Conservation (phyloP, 1,140 invertebrate species). For the Antheraea mylitta region DNA sequence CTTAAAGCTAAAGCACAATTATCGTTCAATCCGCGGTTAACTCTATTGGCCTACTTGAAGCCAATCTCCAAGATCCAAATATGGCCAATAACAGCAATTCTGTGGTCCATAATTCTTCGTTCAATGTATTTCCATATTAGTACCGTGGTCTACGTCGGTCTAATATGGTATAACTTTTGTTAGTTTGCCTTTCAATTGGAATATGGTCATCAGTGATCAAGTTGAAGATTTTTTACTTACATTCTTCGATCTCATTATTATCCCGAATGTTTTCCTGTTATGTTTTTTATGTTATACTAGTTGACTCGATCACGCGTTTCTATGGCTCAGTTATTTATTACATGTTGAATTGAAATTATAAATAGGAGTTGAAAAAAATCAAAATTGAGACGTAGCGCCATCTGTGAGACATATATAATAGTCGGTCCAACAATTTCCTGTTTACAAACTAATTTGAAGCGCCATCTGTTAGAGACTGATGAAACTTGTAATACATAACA, state of each 20-base stretch:
- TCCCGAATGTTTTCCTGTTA: not conserved
- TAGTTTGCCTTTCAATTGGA: not conserved
- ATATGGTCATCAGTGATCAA: not conserved
- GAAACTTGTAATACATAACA: too few species aligned
- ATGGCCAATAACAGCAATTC: constrained; percentile 9
- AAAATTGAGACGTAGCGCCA: too few species aligned
- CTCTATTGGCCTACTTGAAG: constrained; percentile 1
- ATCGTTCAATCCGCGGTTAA: not conserved
- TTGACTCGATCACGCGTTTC: too few species aligned
- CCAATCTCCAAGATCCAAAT: constrained; percentile 13
- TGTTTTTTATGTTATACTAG: not conserved
- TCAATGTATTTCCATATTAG: constrained; percentile 1
- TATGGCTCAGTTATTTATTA: too few species aligned
- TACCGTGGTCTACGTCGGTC: not conserved
- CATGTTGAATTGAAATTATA: too few species aligned
- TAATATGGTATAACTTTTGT: not conserved
- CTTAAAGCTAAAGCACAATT: constrained; percentile 4
- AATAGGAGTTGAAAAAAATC: too few species aligned
- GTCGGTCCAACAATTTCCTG: too few species aligned
- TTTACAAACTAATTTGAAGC: too few species aligned
- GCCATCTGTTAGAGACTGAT: too few species aligned
- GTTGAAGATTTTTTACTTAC: not conserved
- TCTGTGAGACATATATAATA: too few species aligned
- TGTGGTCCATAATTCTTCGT: not conserved
- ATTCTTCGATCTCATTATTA: not conserved